Conservation (phyloP, 2,113 vertebrate genomes). For the Nipponia nippon region DNA sequence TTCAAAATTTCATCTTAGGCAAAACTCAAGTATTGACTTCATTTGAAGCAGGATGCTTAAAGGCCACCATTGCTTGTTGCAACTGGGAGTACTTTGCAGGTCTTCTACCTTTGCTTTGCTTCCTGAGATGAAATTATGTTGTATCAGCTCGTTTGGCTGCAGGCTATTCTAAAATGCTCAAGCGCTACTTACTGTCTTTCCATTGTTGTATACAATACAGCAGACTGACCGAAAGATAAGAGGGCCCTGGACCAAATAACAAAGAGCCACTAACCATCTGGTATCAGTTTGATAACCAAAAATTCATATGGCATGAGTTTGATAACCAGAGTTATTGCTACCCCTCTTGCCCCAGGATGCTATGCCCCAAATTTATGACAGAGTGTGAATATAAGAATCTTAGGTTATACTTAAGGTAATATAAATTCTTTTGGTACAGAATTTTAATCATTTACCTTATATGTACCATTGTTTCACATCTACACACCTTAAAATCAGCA, state of each 20-base stretch:
- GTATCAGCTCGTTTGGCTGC: background rate
- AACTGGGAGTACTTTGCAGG: background rate
- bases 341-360: background rate
- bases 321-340: background rate
- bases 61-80: background rate
- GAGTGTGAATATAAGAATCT: background rate
- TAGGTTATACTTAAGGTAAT: background rate
- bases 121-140: background rate
- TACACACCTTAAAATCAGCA: background rate
- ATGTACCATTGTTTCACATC: background rate
- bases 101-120: background rate
- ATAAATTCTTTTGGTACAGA: background rate
- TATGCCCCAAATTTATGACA: background rate
- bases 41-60: background rate
- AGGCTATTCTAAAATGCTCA: background rate
- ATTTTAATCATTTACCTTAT: background rate
- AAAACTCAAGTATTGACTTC: background rate
- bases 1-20: background rate
- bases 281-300: background rate
- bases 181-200: background rate
- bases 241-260: background rate
- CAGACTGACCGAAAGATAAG: background rate
- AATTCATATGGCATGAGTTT: accelerated
- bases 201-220: background rate
- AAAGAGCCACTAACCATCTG: background rate